phyloP scores from a whole-genome alignment of 2,888 invertebrate genomes.

The Ommatoiulus sabulosus region DNA sequence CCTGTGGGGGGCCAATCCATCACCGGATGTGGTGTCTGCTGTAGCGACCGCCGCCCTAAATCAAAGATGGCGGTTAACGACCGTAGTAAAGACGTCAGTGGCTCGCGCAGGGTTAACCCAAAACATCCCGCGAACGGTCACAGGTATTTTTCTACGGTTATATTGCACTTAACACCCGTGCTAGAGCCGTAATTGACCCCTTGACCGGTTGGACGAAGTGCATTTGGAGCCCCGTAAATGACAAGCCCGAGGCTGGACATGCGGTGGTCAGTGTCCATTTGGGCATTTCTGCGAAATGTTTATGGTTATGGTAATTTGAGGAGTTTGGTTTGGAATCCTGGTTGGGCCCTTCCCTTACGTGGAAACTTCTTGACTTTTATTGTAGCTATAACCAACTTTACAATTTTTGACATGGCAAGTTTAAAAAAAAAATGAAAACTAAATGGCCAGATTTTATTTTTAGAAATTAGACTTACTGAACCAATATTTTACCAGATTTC shows the following conservation, averaged over 20 bases:
- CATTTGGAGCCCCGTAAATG: neutral
- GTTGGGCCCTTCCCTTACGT: neutral
- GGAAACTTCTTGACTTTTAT: no score
- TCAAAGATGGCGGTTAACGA: conserved; percentile 23
- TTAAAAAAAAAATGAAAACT: no score
- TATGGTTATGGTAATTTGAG: neutral
- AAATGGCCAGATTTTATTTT: no score
- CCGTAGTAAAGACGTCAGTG: neutral
- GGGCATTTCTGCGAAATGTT: neutral
- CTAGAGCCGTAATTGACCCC: conserved; percentile 12
- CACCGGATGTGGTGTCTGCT: neutral
- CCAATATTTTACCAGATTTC: no score
- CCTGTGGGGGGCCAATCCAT: neutral
- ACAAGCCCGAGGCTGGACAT: neutral
- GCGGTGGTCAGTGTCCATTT: neutral
- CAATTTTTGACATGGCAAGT: no score
- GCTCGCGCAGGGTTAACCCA: neutral
- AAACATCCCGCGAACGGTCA: neutral
- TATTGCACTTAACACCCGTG: conserved; percentile 19
- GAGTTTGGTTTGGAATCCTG: neutral
- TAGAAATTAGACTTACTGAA: no score
- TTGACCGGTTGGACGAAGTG: neutral
- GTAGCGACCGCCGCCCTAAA: neutral
- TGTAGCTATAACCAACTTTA: no score
- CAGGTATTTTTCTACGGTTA: conserved; percentile 9